phyloP scores from a whole-genome alignment of 2,888 invertebrate genomes.

The Eristalis arbustorum region DNA sequence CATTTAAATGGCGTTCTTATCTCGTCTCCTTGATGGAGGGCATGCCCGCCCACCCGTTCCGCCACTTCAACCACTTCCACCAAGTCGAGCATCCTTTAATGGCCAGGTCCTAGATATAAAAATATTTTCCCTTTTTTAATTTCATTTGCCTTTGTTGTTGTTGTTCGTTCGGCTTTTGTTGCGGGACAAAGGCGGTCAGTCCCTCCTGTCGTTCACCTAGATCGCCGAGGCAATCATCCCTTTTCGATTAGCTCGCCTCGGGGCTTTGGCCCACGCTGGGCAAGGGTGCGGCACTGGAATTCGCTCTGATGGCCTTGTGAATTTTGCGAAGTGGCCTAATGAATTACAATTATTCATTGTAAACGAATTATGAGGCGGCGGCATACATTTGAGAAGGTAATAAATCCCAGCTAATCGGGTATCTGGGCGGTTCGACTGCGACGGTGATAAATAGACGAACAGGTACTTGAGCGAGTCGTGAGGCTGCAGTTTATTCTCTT shows the following conservation, averaged over 20 bases:
- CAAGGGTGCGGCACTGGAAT: background rate
- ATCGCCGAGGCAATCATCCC: constrained; percentile 26
- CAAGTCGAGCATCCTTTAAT: background rate
- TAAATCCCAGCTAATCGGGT: constrained; percentile 13
- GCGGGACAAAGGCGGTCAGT: constrained; percentile 1
- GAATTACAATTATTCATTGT: constrained; percentile 26
- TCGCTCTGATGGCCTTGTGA: background rate
- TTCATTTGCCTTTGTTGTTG: background rate
- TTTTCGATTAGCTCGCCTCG: constrained; percentile 40
- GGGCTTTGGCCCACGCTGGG: background rate
- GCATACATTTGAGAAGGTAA: background rate
- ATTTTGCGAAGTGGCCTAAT: background rate
- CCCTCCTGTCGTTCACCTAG: constrained; percentile 4
- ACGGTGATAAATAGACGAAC: background rate
- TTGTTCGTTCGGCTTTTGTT: background rate
- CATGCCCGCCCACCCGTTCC: background rate
- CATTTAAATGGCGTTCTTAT: constrained; percentile 43
- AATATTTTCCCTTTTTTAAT: constrained; percentile 2
- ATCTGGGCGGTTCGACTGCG: background rate
- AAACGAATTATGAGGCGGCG: constrained; percentile 10
- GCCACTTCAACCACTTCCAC: background rate
- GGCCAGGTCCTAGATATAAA: background rate
- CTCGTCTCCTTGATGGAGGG: constrained; percentile 4
- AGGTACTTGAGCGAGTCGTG: background rate
- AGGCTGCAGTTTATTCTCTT: background rate